Base-by-base conservation (phyloP, 1,140 invertebrate genomes). In the Venturia canescens region DNA sequence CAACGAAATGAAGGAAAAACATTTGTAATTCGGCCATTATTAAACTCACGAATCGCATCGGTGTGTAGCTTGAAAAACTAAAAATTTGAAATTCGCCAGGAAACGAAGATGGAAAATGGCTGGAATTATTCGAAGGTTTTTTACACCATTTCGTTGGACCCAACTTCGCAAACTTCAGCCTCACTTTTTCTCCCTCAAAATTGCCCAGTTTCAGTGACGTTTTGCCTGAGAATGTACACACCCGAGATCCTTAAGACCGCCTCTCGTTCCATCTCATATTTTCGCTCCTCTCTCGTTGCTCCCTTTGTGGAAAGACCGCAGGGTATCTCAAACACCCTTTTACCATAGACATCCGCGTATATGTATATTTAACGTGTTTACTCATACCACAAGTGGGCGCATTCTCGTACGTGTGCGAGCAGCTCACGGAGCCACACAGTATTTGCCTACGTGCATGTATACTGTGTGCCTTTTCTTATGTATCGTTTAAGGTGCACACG, bases 201-300 rank as follows among this genome's bases (percentile, higher is more conserved):
- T n/a, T n/a, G n/a, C n/a, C n/a, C n/a, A n/a, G n/a, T n/a, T n/a
- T n/a, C n/a, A n/a, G n/a, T n/a, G n/a, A n/a, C n/a, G n/a, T 53
- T 53, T 53, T 53, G 50, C 1, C n/a, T 53, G 18, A 11, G 50
- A 53, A 4, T 53, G 50, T 53, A 53, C 1, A 53, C 16, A 83
- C 85, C 85, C 87, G 84, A 82, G 84, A 88, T 87, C 85, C 89
- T 88, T 87, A 29, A 50, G 31, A 63, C 63, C 48, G 26, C 21
- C 71, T 53, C 66, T 57, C 76, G 15, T 72, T 67, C 34, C 34
- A 29, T 80, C 53, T 57, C 57, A 31, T 44, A 48, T 78, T 75
- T 63, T 60, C 60, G 27, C 38, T 26, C 60, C 18, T 60, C 27
- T 63, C 50, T 27, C 26, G 16, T 26, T 76, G 26, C 75, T 38